Evolutionary conservation across 2,113 vertebrate species (phyloP).

Genomic region (Dasypus novemcinctus): DNA sequence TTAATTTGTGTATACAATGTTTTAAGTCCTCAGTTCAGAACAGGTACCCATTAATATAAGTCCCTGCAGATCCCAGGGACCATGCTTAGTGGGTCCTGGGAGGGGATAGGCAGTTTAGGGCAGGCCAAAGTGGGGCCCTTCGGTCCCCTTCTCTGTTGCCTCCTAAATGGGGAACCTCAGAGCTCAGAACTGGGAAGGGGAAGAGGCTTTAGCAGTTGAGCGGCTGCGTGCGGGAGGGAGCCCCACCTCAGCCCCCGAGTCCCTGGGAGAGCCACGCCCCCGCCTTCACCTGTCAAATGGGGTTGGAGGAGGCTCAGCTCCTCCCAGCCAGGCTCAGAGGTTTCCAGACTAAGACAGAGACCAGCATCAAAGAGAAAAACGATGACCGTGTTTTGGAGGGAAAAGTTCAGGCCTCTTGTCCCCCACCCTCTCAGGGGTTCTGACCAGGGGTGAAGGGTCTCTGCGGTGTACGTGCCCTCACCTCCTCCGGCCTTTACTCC

Average conservation of each 20-base stretch:
- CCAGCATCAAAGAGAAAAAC: neutral
- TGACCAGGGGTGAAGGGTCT: neutral
- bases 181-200: constrained; percentile 40
- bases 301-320: neutral
- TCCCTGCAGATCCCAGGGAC: neutral
- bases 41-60: neutral
- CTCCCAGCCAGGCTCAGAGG: neutral
- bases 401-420: neutral
- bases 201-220: constrained; percentile 10
- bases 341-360: neutral
- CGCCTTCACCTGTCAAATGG: neutral
- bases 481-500: neutral
- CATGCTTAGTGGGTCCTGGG: too few relatives aligned
- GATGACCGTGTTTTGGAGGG: neutral
- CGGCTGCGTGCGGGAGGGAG: neutral
- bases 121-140: neutral
- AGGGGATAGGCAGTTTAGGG: neutral
- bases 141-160: neutral
- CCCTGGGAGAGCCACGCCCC: neutral
- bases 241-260: neutral
- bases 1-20: too few relatives aligned
- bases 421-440: too few relatives aligned
- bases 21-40: neutral
- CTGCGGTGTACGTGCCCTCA: too few relatives aligned
- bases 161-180: constrained; percentile 44